phyloP scores from a whole-genome alignment of 2,888 invertebrate species.

The Gisinianus flammeolus region DNA sequence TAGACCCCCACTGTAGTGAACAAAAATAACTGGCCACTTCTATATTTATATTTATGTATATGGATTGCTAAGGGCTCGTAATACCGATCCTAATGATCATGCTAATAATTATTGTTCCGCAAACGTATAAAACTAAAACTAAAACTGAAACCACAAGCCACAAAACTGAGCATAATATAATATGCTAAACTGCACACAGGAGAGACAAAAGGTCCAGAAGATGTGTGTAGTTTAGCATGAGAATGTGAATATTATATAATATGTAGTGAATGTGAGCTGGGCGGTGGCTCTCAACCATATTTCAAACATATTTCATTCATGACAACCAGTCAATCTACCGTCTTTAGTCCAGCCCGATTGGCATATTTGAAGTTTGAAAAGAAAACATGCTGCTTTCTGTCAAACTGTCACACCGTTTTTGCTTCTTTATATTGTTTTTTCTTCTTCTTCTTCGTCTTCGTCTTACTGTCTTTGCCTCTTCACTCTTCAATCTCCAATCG shows the following conservation, averaged over 20 bases:
- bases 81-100: background rate
- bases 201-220: too few species aligned
- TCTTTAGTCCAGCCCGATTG: background rate
- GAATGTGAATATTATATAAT: background rate
- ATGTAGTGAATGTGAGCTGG: background rate
- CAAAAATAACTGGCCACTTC: too few species aligned
- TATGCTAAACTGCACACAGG: too few species aligned
- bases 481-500: background rate
- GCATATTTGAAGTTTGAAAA: background rate
- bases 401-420: constrained; percentile 9
- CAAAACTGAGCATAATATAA: too few species aligned
- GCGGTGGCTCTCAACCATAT: background rate
- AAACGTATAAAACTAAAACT: too few species aligned
- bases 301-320: background rate
- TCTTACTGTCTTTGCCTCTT: background rate
- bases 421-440: background rate
- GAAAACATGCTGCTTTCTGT: constrained; percentile 15
- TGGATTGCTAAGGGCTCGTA: too few species aligned
- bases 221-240: too few species aligned
- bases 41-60: too few species aligned
- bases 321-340: background rate
- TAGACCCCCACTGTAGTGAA: too few species aligned
- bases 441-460: background rate
- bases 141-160: too few species aligned
- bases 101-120: background rate